Percentiles rank a stretch among this genome's conserved stretches.
Evolutionary conservation across 2,888 invertebrate genomes (phyloP).

Genomic region (Macropis europaea): DNA sequence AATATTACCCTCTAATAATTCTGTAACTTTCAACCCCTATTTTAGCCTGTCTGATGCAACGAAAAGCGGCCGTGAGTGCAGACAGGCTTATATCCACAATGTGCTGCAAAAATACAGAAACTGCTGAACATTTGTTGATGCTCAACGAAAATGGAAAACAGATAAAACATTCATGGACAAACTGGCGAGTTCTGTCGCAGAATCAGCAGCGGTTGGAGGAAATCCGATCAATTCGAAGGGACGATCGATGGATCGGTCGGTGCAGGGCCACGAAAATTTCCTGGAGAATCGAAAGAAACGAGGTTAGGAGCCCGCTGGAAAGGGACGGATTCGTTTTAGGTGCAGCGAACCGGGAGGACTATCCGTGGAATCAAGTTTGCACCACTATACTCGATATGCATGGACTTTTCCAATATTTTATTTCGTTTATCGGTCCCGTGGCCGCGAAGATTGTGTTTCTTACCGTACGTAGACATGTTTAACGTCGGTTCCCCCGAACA

Average conservation of each 20-base stretch:
- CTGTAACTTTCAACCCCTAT: too few relatives aligned
- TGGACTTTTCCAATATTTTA: constrained; percentile 33
- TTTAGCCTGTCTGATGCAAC: too few relatives aligned
- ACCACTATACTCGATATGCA: constrained; percentile 26
- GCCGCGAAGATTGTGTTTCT: constrained; percentile 29
- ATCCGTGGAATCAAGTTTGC: constrained; percentile 25
- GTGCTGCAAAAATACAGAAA: too few relatives aligned
- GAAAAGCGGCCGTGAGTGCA: too few relatives aligned
- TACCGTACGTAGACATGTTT: constrained; percentile 1
- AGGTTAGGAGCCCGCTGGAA: constrained; percentile 12
- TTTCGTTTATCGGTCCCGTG: constrained; percentile 32
- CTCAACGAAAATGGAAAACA: too few relatives aligned
- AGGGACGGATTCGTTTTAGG: constrained; percentile 7
- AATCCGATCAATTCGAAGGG: constrained; percentile 24
- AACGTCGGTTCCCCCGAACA: not conserved
- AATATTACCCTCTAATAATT: too few relatives aligned
- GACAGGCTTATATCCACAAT: too few relatives aligned
- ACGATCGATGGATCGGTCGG: constrained; percentile 22
- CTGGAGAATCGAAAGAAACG: constrained; percentile 14
- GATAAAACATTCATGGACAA: too few relatives aligned
- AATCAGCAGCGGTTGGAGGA: too few relatives aligned
- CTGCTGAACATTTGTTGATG: too few relatives aligned
- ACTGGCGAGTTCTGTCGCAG: too few relatives aligned
- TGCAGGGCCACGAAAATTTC: constrained; percentile 4
- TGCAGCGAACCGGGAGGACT: not conserved